A percentile compares a stretch with the other conserved stretches of the same genome.
phyloP scores from a whole-genome alignment of 2,888 invertebrate species.

The Andrena hattorfiana region DNA sequence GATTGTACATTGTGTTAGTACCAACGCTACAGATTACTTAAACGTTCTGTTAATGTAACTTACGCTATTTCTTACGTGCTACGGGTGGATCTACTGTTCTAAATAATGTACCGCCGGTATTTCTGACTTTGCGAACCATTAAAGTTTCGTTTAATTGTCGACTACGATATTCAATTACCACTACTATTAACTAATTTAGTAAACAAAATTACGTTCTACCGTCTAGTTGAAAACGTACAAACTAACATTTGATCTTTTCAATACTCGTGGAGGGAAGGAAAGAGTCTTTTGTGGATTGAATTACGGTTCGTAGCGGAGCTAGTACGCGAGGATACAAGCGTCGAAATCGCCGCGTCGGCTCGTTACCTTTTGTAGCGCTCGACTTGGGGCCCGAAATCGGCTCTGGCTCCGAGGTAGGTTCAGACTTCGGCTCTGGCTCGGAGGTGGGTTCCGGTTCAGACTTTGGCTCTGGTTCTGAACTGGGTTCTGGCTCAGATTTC shows the following conservation, averaged over 20 bases:
- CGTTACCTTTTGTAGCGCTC: slow-evolving; percentile 80
- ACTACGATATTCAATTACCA: neutral
- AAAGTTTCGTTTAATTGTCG: slow-evolving; percentile 4
- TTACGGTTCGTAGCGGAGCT: neutral
- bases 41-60: slow-evolving; percentile 24
- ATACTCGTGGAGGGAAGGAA: neutral
- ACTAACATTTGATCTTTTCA: neutral
- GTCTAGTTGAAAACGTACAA: too few relatives aligned
- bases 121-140: neutral
- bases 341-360: slow-evolving; percentile 66
- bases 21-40: slow-evolving; percentile 45
- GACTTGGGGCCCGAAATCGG: slow-evolving; percentile 78
- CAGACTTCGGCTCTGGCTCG: slow-evolving; percentile 85
- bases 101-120: slow-evolving; percentile 33
- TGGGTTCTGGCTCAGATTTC: slow-evolving; percentile 84
- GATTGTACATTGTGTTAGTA: slow-evolving; percentile 46
- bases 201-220: too few relatives aligned
- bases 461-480: slow-evolving; percentile 76
- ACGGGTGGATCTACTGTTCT: slow-evolving; percentile 24
- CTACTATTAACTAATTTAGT: neutral
- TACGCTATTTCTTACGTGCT: slow-evolving; percentile 33
- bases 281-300: neutral
- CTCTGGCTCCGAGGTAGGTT: slow-evolving; percentile 80
- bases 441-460: slow-evolving; percentile 82
- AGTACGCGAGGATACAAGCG: slow-evolving; percentile 56